phyloP scores from a whole-genome alignment of 2,797 vertebrate genomes.

The Rhabdophis nuchalis region DNA sequence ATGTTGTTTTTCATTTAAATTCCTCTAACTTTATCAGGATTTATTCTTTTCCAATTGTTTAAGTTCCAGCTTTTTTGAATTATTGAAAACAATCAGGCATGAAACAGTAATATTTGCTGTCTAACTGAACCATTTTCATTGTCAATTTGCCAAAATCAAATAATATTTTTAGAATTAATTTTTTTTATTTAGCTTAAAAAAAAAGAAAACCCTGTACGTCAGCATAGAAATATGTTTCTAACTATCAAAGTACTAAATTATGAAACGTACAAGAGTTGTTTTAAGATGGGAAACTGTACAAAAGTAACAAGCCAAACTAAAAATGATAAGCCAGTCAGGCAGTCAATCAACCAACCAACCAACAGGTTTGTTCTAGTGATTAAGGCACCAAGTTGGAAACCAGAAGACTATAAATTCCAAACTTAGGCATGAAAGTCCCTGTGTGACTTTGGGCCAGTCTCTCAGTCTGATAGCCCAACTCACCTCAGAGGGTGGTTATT shows the following conservation, averaged over 20 bases:
- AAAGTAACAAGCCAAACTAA: too few relatives aligned
- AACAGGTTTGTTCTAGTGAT: too few relatives aligned
- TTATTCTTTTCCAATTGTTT: background rate
- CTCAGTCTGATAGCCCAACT: background rate
- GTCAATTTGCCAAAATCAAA: background rate
- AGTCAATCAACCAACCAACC: too few relatives aligned
- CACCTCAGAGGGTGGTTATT: too few relatives aligned
- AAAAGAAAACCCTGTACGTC: background rate
- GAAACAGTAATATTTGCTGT: background rate
- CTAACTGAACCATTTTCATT: background rate
- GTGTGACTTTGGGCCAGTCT: background rate
- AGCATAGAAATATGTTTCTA: background rate
- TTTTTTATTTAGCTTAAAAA: background rate
- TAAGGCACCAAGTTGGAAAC: too few relatives aligned
- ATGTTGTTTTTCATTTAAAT: background rate
- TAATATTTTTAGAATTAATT: background rate
- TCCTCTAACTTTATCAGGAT: background rate
- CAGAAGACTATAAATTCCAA: too few relatives aligned
- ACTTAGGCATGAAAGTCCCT: too few relatives aligned
- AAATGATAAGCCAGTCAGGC: too few relatives aligned
- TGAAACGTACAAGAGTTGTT: background rate
- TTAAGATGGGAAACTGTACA: background rate
- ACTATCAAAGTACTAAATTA: background rate
- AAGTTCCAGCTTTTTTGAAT: background rate
- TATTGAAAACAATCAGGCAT: background rate